These are phyloP conservation scores for Oscheius sp. DNA, from an alignment of 1,140 invertebrate species.

Conservation along the genomic window DNA sequence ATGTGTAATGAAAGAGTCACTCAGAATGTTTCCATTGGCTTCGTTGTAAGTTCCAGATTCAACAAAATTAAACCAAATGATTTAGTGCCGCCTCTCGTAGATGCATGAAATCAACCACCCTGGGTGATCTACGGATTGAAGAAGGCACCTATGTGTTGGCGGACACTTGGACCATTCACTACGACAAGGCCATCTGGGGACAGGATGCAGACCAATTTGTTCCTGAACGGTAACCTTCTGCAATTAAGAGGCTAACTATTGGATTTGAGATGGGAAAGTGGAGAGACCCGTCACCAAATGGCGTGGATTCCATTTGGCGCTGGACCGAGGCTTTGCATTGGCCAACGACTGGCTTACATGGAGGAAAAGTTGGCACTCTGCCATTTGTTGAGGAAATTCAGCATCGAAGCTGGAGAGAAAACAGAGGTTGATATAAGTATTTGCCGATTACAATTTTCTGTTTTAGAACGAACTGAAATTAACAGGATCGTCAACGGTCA, in stretches of 20 bases:
- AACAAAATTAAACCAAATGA: neutral
- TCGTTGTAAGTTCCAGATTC: conserved; percentile 30
- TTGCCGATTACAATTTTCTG: conserved; percentile 7
- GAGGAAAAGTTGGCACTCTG: conserved; percentile 55
- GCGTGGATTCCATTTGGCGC: conserved; percentile 52
- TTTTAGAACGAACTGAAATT: conserved; percentile 44
- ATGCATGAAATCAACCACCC: conserved; percentile 50
- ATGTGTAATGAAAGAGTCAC: conserved; percentile 52
- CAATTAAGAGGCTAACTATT: neutral
- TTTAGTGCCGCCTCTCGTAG: conserved; percentile 47
- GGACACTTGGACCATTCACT: conserved; percentile 62
- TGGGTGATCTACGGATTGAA: conserved; percentile 58
- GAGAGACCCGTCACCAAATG: neutral
- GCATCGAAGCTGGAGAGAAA: conserved; percentile 34
- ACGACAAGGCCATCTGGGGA: conserved; percentile 60
- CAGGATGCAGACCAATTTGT: conserved; percentile 41
- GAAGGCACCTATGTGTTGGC: conserved; percentile 59
- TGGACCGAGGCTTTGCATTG: conserved; percentile 58
- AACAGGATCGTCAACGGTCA: conserved; percentile 19
- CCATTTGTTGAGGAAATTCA: conserved; percentile 47
- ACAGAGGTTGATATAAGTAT: conserved; percentile 31
- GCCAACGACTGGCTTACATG: conserved; percentile 55
- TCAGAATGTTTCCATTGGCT: conserved; percentile 52
- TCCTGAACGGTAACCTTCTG: conserved; percentile 31
- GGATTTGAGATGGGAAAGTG: conserved; percentile 17